Evolutionary conservation across 1,140 invertebrate species (phyloP), one percentile per base, ranked within the genome.

Genomic region (Hypsibius dujardini): DNA sequence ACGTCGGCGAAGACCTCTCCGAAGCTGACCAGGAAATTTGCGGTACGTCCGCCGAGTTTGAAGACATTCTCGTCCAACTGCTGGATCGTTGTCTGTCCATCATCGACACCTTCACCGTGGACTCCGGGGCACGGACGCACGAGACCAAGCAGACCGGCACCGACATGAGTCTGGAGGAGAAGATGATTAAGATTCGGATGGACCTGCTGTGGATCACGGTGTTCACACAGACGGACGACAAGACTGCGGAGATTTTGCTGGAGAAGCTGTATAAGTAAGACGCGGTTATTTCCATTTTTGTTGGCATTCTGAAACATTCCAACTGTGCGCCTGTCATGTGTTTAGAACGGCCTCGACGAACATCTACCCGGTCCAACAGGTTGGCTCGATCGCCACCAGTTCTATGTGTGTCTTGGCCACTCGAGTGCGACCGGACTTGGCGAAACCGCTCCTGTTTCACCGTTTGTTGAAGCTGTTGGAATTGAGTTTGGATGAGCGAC

Each of bases 21-120:
- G 74, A 84, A 84, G 84, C 87, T 70, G 88, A 92, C 75, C 82
- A 84, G 71, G 80, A 87, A 60, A 80, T 90, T 1, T 90, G 88
- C 78, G 85, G 87, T 73, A 85, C 86, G 28, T 90, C 90, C 0
- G 87, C 87, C 0, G 84, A 87, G 72, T 88, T 95, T 75, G 90
- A 95, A 81, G 88, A 90, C 76, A 93, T 95, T 78, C 84, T 93
- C 1, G 75, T 92, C 3, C 86, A 92, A 76, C 90, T 92, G 76
- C 79, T 95, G 69, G 90, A 93, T 74, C 85, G 79, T 80, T 80
- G 73, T 67, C 62, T 67, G 59, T 50, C 14, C 7, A 42, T 72
- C 15, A 7, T 67, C 7, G 62, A 67, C 42, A 42, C 7, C 45
- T 67, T 67, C 62, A 42, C 62, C 3, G 62, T 67, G 7, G 62